phyloP scores from a whole-genome alignment of 2,797 vertebrate genomes.

The Antennarius maculatus region DNA sequence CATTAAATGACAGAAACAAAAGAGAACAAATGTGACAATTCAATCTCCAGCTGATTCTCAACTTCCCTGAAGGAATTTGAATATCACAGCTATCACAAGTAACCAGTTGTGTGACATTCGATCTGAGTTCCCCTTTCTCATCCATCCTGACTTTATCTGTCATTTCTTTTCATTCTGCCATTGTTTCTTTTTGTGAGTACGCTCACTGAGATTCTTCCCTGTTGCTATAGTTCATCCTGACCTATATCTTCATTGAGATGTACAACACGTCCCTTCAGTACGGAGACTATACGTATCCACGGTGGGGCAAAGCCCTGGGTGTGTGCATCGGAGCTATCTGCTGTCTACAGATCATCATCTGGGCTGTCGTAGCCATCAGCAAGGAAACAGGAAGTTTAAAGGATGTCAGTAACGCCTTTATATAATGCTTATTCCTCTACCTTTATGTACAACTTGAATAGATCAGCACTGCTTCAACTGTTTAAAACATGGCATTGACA shows the following conservation, averaged over 20 bases:
- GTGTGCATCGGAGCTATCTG: constrained; percentile 82
- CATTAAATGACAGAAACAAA: constrained; percentile 4
- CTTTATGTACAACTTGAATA: background rate
- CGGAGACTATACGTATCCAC: constrained; percentile 81
- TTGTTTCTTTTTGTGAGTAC: constrained; percentile 21
- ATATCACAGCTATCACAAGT: constrained; percentile 14
- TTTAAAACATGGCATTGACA: background rate
- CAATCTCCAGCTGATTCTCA: background rate
- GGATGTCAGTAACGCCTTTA: constrained; percentile 77
- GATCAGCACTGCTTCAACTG: background rate
- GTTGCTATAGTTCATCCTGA: constrained; percentile 81
- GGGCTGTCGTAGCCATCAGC: constrained; percentile 82
- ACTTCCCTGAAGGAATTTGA: background rate
- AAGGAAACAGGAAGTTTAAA: constrained; percentile 83
- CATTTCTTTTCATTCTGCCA: background rate
- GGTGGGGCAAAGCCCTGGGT: constrained; percentile 84
- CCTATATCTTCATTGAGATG: constrained; percentile 87
- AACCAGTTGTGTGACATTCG: constrained; percentile 44
- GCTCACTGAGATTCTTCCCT: constrained; percentile 17
- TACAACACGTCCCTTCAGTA: constrained; percentile 80
- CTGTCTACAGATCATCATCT: constrained; percentile 86
- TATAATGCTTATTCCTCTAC: constrained; percentile 27
- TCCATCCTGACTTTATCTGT: constrained; percentile 11
- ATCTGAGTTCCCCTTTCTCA: constrained; percentile 34
- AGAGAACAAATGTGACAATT: background rate